A percentile compares a stretch with the other conserved stretches of the same genome.
These are phyloP conservation scores for Caenorhabditis sp. DNA, from an alignment of 2,888 invertebrate genomes.

Conservation along the genomic window DNA sequence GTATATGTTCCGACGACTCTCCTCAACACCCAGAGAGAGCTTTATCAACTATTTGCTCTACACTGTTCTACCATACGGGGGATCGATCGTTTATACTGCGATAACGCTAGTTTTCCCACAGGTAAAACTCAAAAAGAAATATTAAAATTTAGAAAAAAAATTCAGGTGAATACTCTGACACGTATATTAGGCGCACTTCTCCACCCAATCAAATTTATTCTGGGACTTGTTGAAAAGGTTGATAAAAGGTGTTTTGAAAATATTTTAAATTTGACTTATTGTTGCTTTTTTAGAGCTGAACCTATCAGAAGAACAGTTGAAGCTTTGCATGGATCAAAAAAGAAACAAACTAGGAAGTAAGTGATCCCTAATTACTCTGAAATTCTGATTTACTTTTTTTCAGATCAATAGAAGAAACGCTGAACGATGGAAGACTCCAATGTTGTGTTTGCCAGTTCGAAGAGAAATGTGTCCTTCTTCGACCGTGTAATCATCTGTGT, in stretches of 20 bases:
- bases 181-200: conserved; percentile 23
- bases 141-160: background rate
- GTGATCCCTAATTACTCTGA: background rate
- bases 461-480: conserved; percentile 41
- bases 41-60: conserved; percentile 42
- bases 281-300: conserved; percentile 37
- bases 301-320: conserved; percentile 47
- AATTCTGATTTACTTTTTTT: background rate
- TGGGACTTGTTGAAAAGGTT: conserved; percentile 40
- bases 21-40: conserved; percentile 24
- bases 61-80: conserved; percentile 43
- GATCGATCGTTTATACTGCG: conserved; percentile 40
- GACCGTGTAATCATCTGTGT: conserved; percentile 48
- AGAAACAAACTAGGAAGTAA: conserved; percentile 1
- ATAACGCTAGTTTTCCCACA: conserved; percentile 44
- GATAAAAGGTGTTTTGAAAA: conserved; percentile 21
- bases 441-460: conserved; percentile 39
- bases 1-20: conserved; percentile 26
- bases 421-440: conserved; percentile 32
- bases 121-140: conserved; percentile 6
- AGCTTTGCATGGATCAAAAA: conserved; percentile 27
- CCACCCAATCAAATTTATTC: conserved; percentile 43
- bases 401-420: conserved; percentile 24
- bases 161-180: conserved; percentile 27
- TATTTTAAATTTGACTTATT: background rate